phyloP scores from a whole-genome alignment of 2,113 vertebrate genomes.

The Brachionichthys hirsutus region DNA sequence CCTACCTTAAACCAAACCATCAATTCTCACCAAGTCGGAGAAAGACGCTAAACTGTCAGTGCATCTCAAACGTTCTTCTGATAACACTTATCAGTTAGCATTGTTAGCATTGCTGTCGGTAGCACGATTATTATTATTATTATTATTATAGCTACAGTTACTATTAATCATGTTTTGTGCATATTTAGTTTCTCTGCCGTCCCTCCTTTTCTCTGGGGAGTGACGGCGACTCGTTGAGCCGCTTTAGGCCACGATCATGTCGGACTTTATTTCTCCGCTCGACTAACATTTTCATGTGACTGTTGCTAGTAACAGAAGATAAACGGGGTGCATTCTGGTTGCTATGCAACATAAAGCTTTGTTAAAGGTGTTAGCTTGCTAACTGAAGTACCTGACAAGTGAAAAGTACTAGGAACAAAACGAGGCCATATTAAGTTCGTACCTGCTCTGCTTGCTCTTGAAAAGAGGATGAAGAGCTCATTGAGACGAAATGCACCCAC shows the following conservation, averaged over 20 bases:
- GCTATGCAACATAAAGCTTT: conserved; percentile 69
- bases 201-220: conserved; percentile 14
- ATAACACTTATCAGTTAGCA: conserved; percentile 64
- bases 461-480: conserved; percentile 28
- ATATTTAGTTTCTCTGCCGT: conserved; percentile 37
- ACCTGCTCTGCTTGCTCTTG: conserved; percentile 28
- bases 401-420: conserved; percentile 15
- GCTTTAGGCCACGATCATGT: conserved; percentile 23
- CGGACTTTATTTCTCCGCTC: conserved; percentile 26
- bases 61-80: conserved; percentile 73
- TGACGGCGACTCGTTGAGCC: conserved; percentile 18
- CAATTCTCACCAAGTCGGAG: conserved; percentile 69
- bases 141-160: conserved; percentile 63
- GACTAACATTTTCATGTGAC: conserved; percentile 28
- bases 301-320: conserved; percentile 58
- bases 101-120: conserved; percentile 69
- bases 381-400: conserved; percentile 23
- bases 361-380: conserved; percentile 37
- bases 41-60: conserved; percentile 72
- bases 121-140: conserved; percentile 68
- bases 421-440: conserved; percentile 2
- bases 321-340: conserved; percentile 66
- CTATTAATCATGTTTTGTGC: conserved; percentile 57
- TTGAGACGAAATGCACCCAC: conserved; percentile 6
- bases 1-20: conserved; percentile 81